A percentile compares a stretch with the other conserved stretches of the same genome.
Conservation (phyloP, 2,113 vertebrate genomes). For the Thomomys bottae region DNA sequence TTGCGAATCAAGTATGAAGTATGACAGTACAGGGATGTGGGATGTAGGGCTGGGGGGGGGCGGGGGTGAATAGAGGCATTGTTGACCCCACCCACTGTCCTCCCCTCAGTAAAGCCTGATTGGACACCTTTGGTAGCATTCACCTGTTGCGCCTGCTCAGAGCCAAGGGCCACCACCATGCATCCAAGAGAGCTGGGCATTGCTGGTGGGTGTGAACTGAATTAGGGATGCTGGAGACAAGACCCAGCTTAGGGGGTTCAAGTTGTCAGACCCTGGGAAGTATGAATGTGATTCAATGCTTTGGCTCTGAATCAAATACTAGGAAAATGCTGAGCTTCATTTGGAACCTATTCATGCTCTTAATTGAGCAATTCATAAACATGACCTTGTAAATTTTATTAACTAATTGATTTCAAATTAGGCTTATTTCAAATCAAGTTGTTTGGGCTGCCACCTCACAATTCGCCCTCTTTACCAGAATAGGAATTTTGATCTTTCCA, state of each 20-base stretch:
- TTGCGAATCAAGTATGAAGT: background rate
- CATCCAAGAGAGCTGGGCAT: background rate
- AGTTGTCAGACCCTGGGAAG: background rate
- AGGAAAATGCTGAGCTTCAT: background rate
- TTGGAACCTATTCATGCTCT: background rate
- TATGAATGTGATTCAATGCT: background rate
- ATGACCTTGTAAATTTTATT: background rate
- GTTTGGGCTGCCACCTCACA: background rate
- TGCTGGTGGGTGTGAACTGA: fast-evolving
- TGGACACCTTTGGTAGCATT: background rate
- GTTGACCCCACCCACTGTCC: background rate
- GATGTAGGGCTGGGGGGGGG: background rate
- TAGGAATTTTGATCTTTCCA: background rate
- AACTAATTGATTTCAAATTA: background rate
- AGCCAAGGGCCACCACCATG: fast-evolving
- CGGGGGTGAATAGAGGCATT: fast-evolving
- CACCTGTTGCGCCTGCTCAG: background rate
- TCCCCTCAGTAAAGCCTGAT: background rate
- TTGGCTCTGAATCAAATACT: background rate
- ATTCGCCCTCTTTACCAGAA: background rate
- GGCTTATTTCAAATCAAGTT: background rate
- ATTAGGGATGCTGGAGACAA: background rate
- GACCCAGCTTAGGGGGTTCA: no score
- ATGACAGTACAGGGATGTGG: background rate
- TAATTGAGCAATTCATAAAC: background rate